Evolutionary conservation across 2,888 invertebrate species (phyloP).

Genomic region (Protonemura montana): DNA sequence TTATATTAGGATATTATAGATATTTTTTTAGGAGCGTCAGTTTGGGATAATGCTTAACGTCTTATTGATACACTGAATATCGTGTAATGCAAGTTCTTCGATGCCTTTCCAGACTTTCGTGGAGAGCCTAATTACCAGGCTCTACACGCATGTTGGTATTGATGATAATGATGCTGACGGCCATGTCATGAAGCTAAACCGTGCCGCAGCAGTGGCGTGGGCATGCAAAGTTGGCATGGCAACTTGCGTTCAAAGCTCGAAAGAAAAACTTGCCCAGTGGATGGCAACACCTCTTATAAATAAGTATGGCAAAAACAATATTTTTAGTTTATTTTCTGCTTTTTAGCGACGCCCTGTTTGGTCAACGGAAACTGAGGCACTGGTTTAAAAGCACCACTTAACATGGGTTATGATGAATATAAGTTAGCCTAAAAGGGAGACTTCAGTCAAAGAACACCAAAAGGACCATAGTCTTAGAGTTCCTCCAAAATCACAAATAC

Average conservation of each 20-base stretch:
- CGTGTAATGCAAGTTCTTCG: neutral
- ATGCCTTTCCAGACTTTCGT: constrained; percentile 40
- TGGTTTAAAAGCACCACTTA: too few species aligned
- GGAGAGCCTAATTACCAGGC: neutral
- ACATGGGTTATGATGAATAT: too few species aligned
- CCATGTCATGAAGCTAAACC: constrained; percentile 64
- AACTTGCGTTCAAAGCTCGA: constrained; percentile 62
- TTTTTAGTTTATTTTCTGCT: too few species aligned
- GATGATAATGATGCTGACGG: constrained; percentile 60
- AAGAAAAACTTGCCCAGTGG: constrained; percentile 49
- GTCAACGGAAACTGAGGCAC: too few species aligned
- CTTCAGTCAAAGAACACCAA: too few species aligned
- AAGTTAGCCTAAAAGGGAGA: too few species aligned
- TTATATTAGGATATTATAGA: too few species aligned
- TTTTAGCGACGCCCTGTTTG: too few species aligned
- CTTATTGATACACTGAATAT: neutral
- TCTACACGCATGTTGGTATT: constrained; percentile 62
- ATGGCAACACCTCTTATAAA: neutral
- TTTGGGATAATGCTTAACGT: too few species aligned
- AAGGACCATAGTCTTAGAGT: too few species aligned
- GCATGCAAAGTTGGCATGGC: constrained; percentile 66
- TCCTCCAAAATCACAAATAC: too few species aligned
- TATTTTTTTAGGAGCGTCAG: too few species aligned
- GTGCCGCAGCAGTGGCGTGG: constrained; percentile 65
- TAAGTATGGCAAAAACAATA: neutral